Percentiles rank a stretch among this genome's conserved stretches.
phyloP scores from a whole-genome alignment of 2,888 invertebrate species.

The Merodon equestris region DNA sequence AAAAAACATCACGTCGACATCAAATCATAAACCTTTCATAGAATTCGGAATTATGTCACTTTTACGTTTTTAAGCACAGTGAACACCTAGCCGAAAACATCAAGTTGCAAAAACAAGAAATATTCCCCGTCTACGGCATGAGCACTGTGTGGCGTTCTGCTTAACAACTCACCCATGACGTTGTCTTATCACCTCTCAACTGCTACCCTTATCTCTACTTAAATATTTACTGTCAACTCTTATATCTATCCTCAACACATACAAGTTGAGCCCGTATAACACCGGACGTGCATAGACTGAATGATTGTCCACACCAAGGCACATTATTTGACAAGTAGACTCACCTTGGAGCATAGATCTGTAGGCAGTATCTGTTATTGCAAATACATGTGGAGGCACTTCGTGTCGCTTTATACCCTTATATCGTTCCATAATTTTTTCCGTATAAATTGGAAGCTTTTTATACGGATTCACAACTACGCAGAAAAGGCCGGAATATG shows the following conservation, averaged over 20 bases:
- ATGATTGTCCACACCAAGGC: slow-evolving; percentile 15
- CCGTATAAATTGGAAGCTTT: slow-evolving; percentile 98
- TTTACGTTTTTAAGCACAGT: slow-evolving; percentile 12
- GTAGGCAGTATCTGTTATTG: slow-evolving; percentile 99
- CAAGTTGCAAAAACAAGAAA: background rate
- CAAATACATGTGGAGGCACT: slow-evolving; percentile 99
- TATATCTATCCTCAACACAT: background rate
- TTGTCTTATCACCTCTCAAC: slow-evolving; percentile 28
- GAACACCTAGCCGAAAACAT: slow-evolving; percentile 5
- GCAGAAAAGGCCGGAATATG: slow-evolving; percentile 99
- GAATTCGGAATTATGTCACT: slow-evolving; percentile 40
- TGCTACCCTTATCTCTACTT: slow-evolving; percentile 47
- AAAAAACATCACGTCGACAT: slow-evolving; percentile 2
- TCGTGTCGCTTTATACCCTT: slow-evolving; percentile 99
- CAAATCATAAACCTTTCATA: slow-evolving; percentile 28
- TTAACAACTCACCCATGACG: slow-evolving; percentile 28
- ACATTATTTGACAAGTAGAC: slow-evolving; percentile 69
- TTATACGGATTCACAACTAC: slow-evolving; percentile 99
- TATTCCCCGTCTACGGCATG: slow-evolving; percentile 18
- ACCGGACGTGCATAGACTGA: too few species aligned
- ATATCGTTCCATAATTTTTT: slow-evolving; percentile 99
- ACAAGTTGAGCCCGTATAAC: too few species aligned
- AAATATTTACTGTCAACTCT: slow-evolving; percentile 55
- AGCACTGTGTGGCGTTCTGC: slow-evolving; percentile 30
- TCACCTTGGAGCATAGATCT: slow-evolving; percentile 99